Evolutionary conservation across 2,888 invertebrate genomes (phyloP), one percentile per base, ranked within the genome.

Genomic region (Eupithecia exiguata): DNA sequence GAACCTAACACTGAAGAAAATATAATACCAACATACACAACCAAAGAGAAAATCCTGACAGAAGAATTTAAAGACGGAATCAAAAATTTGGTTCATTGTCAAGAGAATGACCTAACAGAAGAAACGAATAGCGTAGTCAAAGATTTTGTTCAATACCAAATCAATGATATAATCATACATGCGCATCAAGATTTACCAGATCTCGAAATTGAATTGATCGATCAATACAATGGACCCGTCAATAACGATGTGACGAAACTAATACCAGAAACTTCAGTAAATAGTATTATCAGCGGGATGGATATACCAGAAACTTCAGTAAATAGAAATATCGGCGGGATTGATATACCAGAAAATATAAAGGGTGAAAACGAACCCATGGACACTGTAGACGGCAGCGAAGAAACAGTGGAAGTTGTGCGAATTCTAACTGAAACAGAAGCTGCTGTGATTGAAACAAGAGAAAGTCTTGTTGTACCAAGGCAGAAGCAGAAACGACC

Each of bases 121-220:
- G 68, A 73, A 30, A 10, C 67, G 2, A 74, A 69, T 35, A 70
- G 70, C 0, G 63, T 38, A 5, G 21, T n/a, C 9, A 72, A 72
- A 61, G 68, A 70, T 46, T 70, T 65, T n/a, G 68, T 73, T 4
- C 67, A 76, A 46, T 71, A 40, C 9, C 69, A 73, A 71, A 7
- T 73, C 5, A 67, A 35, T 9, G 69, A 76, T 53, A 69, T 76
- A 7, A 63, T 76, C 49, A 73, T 76, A 69, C 61, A 62, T 30
- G 69, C 67, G 12, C 53, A 71, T 4, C 72, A 63, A 53, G 46
- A 46, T 18, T 58, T 61, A n/a, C 67, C 61, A 18, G 25, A 68
- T 18, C 66, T 71, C n/a, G 49, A 58, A 43, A 38, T 76, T 5
- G 75, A 77, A 43, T 69, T 66, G 35, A 76, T 76, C 5, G 76